These are phyloP conservation scores for Electrona antarctica DNA, from an alignment of 2,113 vertebrate species.

Conservation along the genomic window DNA sequence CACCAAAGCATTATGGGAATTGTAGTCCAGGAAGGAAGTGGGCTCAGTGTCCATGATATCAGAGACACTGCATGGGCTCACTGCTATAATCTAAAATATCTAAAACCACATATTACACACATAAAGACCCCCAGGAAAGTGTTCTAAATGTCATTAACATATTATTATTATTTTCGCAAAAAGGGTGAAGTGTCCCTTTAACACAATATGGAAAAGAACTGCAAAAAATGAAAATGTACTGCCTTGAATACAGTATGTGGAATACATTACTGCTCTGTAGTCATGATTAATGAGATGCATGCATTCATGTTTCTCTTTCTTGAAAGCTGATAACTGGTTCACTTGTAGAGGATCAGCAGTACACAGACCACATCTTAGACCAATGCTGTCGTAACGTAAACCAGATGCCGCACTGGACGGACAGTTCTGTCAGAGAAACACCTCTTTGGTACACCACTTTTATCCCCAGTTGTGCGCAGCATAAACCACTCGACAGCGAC, in stretches of 20 bases:
- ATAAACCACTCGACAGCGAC: neutral
- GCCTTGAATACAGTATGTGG: constrained; percentile 24
- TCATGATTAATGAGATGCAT: constrained; percentile 55
- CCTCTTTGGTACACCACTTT: constrained; percentile 23
- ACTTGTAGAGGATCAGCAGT: constrained; percentile 12
- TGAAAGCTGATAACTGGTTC: constrained; percentile 47
- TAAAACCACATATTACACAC: too few species aligned
- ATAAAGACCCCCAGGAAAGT: too few species aligned
- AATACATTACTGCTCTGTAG: constrained; percentile 26
- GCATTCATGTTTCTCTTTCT: constrained; percentile 41
- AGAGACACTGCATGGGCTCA: too few species aligned
- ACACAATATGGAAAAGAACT: too few species aligned
- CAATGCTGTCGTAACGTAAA: constrained; percentile 61
- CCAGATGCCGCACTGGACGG: constrained; percentile 60
- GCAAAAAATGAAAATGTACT: neutral
- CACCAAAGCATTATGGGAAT: too few species aligned
- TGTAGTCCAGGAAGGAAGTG: too few species aligned
- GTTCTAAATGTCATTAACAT: too few species aligned
- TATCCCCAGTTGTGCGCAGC: constrained; percentile 4
- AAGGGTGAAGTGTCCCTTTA: too few species aligned
- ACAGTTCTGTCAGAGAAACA: constrained; percentile 43
- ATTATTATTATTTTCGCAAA: too few species aligned
- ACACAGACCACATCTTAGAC: constrained; percentile 51
- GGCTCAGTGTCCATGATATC: too few species aligned
- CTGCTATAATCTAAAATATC: too few species aligned